Evolutionary conservation across 2,797 vertebrate genomes (phyloP), one percentile per base, ranked within the genome.

Genomic region (Myripristis murdjan): DNA sequence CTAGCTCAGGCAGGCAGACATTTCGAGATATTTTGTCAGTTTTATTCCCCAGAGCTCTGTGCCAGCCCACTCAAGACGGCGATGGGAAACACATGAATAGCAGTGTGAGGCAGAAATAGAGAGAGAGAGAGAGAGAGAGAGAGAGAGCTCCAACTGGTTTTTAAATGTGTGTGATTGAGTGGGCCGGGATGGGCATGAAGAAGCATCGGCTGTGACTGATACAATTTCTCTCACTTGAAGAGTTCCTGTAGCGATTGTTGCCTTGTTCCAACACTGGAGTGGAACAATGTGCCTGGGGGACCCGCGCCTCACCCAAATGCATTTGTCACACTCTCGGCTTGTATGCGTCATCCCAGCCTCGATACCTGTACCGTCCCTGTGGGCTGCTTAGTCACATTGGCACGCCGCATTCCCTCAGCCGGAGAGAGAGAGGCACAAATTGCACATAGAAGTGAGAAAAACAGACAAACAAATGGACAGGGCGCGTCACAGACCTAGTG

Each of bases 241-340:
- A 82, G 81, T 85, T 91, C 83, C 84, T 85, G 81, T 75, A 81
- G 84, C 86, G 86, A 86, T 88, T 82, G 89, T 91, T 88, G 88
- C 79, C 87, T 63, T 85, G 91, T 91, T 85, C 82, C 81, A 81
- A 91, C 80, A 73, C 81, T 70, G 74, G 57, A 83, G 78, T 85
- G 87, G 87, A 91, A 88, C 88, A 90, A 87, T 86, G 81, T 26
- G 88, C 91, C 87, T 70, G 28, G 5, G 89, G 86, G 80, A 83
- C 67, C 81, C 58, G 63, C 66, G 55, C 75, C 87, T 84, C 87
- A 76, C 84, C 94, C 89, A 91, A 96, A 95, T 93, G 87, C 93
- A 95, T 95, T 95, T 90, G 95, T 95, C 94, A 95, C 92, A 94
- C 91, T 67, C 10, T 48, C 87, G 89, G 93, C 90, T 72, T 77